Percentiles rank a stretch among this genome's conserved stretches.
These are phyloP conservation scores for Dicaeum eximium DNA, from an alignment of 2,113 vertebrate genomes.

Conservation along the genomic window DNA sequence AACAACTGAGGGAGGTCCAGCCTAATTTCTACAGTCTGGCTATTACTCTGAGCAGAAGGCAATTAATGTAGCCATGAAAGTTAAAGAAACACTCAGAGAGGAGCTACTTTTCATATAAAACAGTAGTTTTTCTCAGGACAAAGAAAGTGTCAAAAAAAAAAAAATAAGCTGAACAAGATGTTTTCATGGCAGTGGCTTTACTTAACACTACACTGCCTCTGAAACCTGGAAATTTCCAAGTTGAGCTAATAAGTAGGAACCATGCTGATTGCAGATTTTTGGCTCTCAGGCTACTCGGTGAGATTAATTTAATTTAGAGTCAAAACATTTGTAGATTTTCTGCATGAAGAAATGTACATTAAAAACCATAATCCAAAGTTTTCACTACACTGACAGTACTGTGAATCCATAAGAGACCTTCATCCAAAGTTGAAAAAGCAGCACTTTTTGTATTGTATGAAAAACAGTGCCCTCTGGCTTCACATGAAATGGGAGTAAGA, in stretches of 20 bases:
- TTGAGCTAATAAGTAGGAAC: neutral
- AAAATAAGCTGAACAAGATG: neutral
- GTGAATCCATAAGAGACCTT: neutral
- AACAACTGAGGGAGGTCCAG: neutral
- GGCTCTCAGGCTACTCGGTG: neutral
- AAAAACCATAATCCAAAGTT: neutral
- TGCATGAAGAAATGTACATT: neutral
- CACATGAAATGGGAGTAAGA: neutral
- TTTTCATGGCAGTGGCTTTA: neutral
- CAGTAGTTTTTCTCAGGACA: neutral
- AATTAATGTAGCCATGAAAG: neutral
- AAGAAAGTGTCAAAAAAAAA: neutral
- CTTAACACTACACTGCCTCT: neutral
- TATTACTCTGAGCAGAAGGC: neutral
- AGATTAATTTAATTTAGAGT: neutral
- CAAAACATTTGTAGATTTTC: conserved; percentile 17
- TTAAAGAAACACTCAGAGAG: neutral
- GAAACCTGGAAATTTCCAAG: neutral
- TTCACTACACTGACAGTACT: neutral
- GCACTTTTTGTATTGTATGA: neutral
- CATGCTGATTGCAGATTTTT: neutral
- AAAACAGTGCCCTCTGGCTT: conserved; percentile 16
- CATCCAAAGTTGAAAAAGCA: neutral
- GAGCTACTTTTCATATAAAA: neutral
- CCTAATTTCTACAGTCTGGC: neutral